Conservation (phyloP, 2,888 invertebrate genomes). For the Villa cingulata region DNA sequence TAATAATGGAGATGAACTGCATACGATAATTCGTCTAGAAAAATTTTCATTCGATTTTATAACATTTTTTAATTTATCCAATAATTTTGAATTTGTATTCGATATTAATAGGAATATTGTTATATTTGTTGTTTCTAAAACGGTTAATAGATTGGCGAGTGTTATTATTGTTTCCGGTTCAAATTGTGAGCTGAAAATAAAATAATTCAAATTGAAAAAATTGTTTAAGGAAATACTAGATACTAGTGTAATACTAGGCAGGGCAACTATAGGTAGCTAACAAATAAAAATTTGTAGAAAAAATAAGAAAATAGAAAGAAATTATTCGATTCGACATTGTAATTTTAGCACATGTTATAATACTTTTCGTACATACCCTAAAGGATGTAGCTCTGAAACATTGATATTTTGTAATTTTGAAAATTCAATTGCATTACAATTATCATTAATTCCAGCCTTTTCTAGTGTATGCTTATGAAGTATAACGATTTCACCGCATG, state of each 20-base stretch:
- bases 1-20: slow-evolving; percentile 31
- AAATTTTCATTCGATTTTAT: slow-evolving; percentile 26
- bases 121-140: slow-evolving; percentile 25
- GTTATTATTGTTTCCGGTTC: slow-evolving; percentile 31
- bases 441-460: slow-evolving; percentile 26
- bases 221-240: not conserved
- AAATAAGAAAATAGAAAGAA: no score
- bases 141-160: slow-evolving; percentile 26
- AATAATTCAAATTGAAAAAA: not conserved
- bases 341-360: no score
- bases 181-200: slow-evolving; percentile 26
- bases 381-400: slow-evolving; percentile 32
- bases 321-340: no score
- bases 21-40: slow-evolving; percentile 27
- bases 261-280: no score
- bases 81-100: slow-evolving; percentile 27
- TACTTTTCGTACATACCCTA: no score
- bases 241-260: no score
- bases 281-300: no score
- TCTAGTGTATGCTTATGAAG: slow-evolving; percentile 28
- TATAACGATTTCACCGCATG: slow-evolving; percentile 32
- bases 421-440: slow-evolving; percentile 23
- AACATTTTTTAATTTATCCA: slow-evolving; percentile 26
- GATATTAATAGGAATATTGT: slow-evolving; percentile 31
- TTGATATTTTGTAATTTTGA: slow-evolving; percentile 30